These are phyloP conservation scores for Psilanteris sp. DNA, from an alignment of 1,140 invertebrate species.

Conservation along the genomic window DNA sequence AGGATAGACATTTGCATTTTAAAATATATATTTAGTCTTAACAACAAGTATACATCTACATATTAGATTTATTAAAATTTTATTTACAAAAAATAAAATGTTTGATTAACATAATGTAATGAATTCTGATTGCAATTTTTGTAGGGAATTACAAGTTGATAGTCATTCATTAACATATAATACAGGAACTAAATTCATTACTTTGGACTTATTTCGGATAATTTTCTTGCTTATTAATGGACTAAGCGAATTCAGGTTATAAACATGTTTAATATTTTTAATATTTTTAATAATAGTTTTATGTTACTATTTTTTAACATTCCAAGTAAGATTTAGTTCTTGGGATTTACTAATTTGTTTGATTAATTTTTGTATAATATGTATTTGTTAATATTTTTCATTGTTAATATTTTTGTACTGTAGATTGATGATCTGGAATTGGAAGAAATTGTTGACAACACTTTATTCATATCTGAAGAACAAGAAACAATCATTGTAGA, in stretches of 20 bases:
- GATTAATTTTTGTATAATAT: background rate
- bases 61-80: too few relatives aligned
- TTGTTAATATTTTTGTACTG: constrained; percentile 37
- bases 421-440: constrained; percentile 62
- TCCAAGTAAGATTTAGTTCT: constrained; percentile 61
- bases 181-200: constrained; percentile 56
- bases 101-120: too few relatives aligned
- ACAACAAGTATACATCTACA: too few relatives aligned
- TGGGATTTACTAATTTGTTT: constrained; percentile 48
- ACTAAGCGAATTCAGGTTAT: constrained; percentile 49
- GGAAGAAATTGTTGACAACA: constrained; percentile 71
- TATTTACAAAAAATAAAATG: too few relatives aligned
- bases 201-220: constrained; percentile 24
- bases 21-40: too few relatives aligned
- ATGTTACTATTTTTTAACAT: constrained; percentile 6
- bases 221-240: constrained; percentile 1
- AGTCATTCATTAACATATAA: constrained; percentile 17
- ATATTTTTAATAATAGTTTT: background rate
- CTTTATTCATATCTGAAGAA: constrained; percentile 65
- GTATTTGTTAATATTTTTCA: constrained; percentile 2
- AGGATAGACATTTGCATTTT: too few relatives aligned
- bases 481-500: too few relatives aligned
- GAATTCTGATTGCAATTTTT: too few relatives aligned
- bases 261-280: constrained; percentile 5
- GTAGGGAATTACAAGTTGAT: background rate